A percentile compares a stretch with the other conserved stretches of the same genome.
Conservation (phyloP, 2,888 invertebrate genomes). For the Scaptomyza polygonia region DNA sequence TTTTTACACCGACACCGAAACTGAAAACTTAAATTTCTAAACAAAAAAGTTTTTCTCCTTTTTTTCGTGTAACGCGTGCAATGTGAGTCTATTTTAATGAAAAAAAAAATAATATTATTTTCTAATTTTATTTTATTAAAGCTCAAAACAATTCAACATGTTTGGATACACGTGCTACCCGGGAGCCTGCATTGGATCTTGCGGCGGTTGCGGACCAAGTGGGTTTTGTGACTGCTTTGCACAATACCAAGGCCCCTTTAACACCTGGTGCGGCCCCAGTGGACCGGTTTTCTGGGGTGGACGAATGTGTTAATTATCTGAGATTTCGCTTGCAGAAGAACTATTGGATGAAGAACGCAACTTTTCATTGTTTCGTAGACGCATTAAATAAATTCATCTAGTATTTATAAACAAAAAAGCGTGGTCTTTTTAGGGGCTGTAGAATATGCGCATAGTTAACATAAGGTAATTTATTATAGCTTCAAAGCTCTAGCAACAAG, state of each 20-base stretch:
- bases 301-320: slow-evolving; percentile 26
- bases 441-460: too few species aligned
- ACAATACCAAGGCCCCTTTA: slow-evolving; percentile 48
- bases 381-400: not conserved
- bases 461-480: too few species aligned
- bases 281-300: slow-evolving; percentile 54
- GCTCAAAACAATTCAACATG: slow-evolving; percentile 32
- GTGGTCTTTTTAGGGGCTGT: not conserved
- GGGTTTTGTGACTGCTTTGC: slow-evolving; percentile 56
- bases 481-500: too few species aligned
- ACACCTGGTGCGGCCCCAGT: slow-evolving; percentile 47
- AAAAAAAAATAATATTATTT: not conserved
- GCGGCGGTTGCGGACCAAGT: slow-evolving; percentile 49
- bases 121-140: slow-evolving; percentile 2
- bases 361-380: not conserved
- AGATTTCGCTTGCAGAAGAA: slow-evolving; percentile 25
- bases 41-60: slow-evolving; percentile 26
- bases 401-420: not conserved
- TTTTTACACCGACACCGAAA: slow-evolving; percentile 10
- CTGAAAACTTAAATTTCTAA: slow-evolving; percentile 15
- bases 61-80: slow-evolving; percentile 27
- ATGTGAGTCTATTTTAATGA: slow-evolving; percentile 8
- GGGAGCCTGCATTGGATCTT: slow-evolving; percentile 47
- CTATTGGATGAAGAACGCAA: slow-evolving; percentile 6
- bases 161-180: slow-evolving; percentile 53